Percentiles rank a stretch among this genome's conserved stretches.
phyloP scores from a whole-genome alignment of 1,140 invertebrate species.

The Dendrolimus kikuchii region DNA sequence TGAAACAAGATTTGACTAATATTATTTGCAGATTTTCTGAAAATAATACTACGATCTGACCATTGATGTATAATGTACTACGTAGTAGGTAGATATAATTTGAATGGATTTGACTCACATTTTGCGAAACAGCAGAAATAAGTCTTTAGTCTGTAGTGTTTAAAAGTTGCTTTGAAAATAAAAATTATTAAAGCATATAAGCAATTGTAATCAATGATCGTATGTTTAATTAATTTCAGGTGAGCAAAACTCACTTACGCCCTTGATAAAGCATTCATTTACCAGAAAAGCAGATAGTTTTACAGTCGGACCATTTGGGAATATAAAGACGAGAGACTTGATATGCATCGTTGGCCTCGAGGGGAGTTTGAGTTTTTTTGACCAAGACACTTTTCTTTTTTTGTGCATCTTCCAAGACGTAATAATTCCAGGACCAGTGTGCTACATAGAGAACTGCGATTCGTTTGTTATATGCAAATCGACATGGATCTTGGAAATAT shows the following conservation, averaged over 20 bases:
- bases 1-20: too few relatives aligned
- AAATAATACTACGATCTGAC: too few relatives aligned
- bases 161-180: too few relatives aligned
- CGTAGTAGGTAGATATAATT: too few relatives aligned
- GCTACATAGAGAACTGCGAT: constrained; percentile 85
- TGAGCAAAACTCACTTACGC: constrained; percentile 74
- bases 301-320: constrained; percentile 87
- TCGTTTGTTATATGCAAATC: constrained; percentile 84
- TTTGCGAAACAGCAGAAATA: background rate
- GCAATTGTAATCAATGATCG: too few relatives aligned
- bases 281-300: constrained; percentile 78
- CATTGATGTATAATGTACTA: too few relatives aligned
- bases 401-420: constrained; percentile 81
- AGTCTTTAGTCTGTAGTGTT: background rate
- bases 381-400: constrained; percentile 90
- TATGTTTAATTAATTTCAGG: constrained; percentile 52
- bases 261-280: constrained; percentile 79
- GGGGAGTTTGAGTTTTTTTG: constrained; percentile 87
- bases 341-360: constrained; percentile 91
- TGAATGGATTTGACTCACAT: too few relatives aligned
- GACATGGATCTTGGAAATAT: constrained; percentile 83
- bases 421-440: constrained; percentile 84
- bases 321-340: constrained; percentile 83
- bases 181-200: too few relatives aligned
- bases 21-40: too few relatives aligned